Conservation (phyloP, 2,113 vertebrate genomes). For the Psettodes erumei region DNA sequence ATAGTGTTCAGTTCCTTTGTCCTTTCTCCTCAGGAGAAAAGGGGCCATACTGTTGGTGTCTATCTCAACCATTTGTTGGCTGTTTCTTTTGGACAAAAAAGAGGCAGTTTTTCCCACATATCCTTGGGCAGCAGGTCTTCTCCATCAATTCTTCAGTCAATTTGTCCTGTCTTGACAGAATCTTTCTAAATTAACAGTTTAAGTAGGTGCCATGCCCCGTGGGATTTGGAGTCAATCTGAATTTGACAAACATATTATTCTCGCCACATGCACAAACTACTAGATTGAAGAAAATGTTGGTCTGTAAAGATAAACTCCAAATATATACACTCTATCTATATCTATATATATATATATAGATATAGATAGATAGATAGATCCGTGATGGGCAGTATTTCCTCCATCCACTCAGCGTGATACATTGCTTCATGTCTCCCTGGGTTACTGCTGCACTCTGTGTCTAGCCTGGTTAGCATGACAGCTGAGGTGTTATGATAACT, state of each 20-base stretch:
- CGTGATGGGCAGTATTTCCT: conserved; percentile 1
- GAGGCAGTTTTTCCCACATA: conserved; percentile 8
- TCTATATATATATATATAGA: too few relatives aligned
- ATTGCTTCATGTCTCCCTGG: conserved; percentile 6
- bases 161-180: conserved; percentile 11
- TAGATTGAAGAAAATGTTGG: not conserved
- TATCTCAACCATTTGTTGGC: conserved; percentile 42
- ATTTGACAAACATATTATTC: not conserved
- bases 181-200: conserved; percentile 5
- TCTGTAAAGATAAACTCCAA: not conserved
- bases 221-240: conserved; percentile 15
- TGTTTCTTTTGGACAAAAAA: conserved; percentile 18
- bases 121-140: conserved; percentile 17
- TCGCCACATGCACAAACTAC: not conserved
- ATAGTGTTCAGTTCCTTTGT: conserved; percentile 27
- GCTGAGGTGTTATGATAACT: conserved; percentile 11
- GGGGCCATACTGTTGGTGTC: conserved; percentile 45
- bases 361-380: too few relatives aligned
- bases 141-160: conserved; percentile 3
- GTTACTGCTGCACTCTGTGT: not conserved
- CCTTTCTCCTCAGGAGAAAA: conserved; percentile 36
- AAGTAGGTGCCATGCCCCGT: not conserved
- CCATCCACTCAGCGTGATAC: not conserved
- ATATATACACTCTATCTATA: too few relatives aligned
- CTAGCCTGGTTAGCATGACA: not conserved